A percentile compares a stretch with the other conserved stretches of the same genome.
These are phyloP conservation scores for Gymnosoma rotundatum DNA, from an alignment of 2,888 invertebrate genomes.

Conservation along the genomic window DNA sequence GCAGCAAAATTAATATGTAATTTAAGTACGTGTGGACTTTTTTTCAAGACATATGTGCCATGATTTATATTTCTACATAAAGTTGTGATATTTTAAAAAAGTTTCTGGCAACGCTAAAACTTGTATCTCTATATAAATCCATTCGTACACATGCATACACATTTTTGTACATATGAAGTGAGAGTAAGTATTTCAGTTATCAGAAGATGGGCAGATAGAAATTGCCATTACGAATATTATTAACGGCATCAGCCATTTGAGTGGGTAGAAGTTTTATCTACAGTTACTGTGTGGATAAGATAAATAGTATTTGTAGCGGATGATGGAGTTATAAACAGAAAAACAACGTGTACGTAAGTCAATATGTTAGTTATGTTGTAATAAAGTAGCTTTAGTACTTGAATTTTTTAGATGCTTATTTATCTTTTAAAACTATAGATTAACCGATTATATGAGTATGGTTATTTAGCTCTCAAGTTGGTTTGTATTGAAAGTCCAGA, in stretches of 20 bases:
- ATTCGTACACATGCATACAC: no score
- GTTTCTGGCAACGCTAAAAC: not conserved
- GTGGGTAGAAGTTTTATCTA: conserved; percentile 49
- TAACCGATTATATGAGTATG: not conserved
- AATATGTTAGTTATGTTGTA: not conserved
- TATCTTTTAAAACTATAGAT: not conserved
- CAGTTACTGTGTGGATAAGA: not conserved
- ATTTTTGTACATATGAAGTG: conserved; percentile 2
- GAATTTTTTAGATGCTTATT: not conserved
- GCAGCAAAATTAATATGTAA: no score
- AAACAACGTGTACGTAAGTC: not conserved
- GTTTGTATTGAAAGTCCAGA: no score
- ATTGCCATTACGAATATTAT: conserved; percentile 51
- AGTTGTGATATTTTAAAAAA: not conserved
- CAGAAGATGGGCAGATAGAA: conserved; percentile 36
- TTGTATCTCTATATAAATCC: not conserved
- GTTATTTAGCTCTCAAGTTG: conserved; percentile 2
- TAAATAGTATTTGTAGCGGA: conserved; percentile 30
- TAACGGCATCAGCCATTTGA: conserved; percentile 44
- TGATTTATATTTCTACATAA: no score
- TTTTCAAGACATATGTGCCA: no score
- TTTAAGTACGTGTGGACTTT: no score
- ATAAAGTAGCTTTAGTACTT: not conserved
- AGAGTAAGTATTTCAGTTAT: conserved; percentile 52
- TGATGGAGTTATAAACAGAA: conserved; percentile 56